phyloP scores from a whole-genome alignment of 2,888 invertebrate genomes.

The Caenorhabditis sp. region DNA sequence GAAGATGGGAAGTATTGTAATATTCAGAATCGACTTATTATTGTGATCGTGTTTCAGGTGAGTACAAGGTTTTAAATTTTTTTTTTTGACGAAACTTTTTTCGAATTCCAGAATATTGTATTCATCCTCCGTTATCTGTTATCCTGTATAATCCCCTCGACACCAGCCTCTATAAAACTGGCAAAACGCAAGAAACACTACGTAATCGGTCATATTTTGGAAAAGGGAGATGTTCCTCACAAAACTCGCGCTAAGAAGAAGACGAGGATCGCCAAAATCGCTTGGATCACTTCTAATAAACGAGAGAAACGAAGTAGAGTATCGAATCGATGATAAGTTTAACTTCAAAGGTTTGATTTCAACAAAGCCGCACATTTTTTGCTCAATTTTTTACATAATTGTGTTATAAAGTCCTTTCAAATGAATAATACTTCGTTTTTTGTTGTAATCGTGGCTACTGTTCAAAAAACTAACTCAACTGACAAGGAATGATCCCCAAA shows the following conservation, averaged over 20 bases:
- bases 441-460: no score
- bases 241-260: neutral
- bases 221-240: slow-evolving; percentile 9
- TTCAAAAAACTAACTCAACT: no score
- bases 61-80: no score
- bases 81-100: neutral
- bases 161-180: slow-evolving; percentile 1
- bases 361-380: no score
- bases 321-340: neutral
- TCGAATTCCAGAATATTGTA: slow-evolving; percentile 1
- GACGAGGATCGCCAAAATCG: slow-evolving; percentile 14
- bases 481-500: no score
- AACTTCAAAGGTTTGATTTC: no score
- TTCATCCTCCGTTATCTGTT: neutral
- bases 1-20: slow-evolving; percentile 36
- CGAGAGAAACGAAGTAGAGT: neutral
- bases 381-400: no score
- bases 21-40: slow-evolving; percentile 47
- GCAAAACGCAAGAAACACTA: slow-evolving; percentile 2
- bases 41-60: slow-evolving; percentile 20
- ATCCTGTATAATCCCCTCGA: slow-evolving; percentile 2
- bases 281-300: slow-evolving; percentile 19
- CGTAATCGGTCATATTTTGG: slow-evolving; percentile 19
- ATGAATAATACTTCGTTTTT: no score
- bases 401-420: no score